Percentiles rank a stretch among this genome's conserved stretches.
These are phyloP conservation scores for Drosophila serrata DNA, from an alignment of 1,140 invertebrate species.

Conservation along the genomic window DNA sequence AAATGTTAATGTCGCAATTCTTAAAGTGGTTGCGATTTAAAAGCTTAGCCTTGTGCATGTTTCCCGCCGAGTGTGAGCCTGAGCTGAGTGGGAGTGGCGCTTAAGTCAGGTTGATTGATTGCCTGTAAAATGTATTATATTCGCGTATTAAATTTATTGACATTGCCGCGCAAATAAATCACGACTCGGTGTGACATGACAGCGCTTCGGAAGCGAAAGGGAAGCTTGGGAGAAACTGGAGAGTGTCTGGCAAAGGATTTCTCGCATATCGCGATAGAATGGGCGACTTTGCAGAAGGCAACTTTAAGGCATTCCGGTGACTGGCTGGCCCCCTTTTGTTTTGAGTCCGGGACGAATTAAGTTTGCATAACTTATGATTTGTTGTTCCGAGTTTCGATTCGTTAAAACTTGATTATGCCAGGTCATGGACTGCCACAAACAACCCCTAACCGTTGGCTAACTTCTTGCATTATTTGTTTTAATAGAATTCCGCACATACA, in stretches of 20 bases:
- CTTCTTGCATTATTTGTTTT: slow-evolving; percentile 66
- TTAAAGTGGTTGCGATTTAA: slow-evolving; percentile 40
- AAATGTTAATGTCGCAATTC: slow-evolving; percentile 3
- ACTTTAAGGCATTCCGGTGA: slow-evolving; percentile 7
- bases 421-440: slow-evolving; percentile 39
- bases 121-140: slow-evolving; percentile 58
- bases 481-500: slow-evolving; percentile 60
- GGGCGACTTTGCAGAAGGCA: neutral
- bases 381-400: slow-evolving; percentile 26
- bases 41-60: slow-evolving; percentile 34
- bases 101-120: slow-evolving; percentile 58
- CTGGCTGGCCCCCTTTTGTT: neutral
- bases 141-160: slow-evolving; percentile 55
- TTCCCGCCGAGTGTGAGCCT: slow-evolving; percentile 6
- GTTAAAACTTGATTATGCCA: slow-evolving; percentile 48
- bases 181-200: slow-evolving; percentile 49
- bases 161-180: slow-evolving; percentile 57
- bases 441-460: slow-evolving; percentile 55
- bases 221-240: slow-evolving; percentile 1
- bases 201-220: slow-evolving; percentile 25
- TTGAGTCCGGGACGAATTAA: slow-evolving; percentile 15
- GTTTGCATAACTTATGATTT: slow-evolving; percentile 45
- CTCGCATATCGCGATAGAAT: slow-evolving; percentile 26
- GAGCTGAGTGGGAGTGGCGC: slow-evolving; percentile 24
- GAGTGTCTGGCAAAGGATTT: slow-evolving; percentile 41